These are phyloP conservation scores for Mimachlamys varia DNA, from an alignment of 2,888 invertebrate species.

Conservation along the genomic window DNA sequence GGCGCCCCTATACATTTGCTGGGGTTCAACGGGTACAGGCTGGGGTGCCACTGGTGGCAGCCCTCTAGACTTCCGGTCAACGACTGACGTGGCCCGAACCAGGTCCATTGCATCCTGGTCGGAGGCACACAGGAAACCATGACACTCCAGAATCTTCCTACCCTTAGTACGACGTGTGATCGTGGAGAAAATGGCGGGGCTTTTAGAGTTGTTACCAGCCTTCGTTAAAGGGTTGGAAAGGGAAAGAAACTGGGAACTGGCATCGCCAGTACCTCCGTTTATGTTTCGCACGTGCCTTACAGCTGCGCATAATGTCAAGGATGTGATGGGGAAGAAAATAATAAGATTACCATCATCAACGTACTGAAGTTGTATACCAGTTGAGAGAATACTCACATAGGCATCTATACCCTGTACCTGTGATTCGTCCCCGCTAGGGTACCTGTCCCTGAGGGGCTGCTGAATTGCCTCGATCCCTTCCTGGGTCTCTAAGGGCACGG, in stretches of 20 bases:
- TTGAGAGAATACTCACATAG: slow-evolving; percentile 98
- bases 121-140: slow-evolving; percentile 83
- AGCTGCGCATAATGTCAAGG: slow-evolving; percentile 79
- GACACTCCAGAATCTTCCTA: slow-evolving; percentile 79
- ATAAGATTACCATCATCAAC: slow-evolving; percentile 83
- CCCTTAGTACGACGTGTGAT: slow-evolving; percentile 79
- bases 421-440: slow-evolving; percentile 68
- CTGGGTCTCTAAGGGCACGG: slow-evolving; percentile 77
- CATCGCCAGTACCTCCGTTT: slow-evolving; percentile 67
- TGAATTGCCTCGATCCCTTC: slow-evolving; percentile 79
- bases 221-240: slow-evolving; percentile 73
- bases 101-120: slow-evolving; percentile 98
- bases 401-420: slow-evolving; percentile 83
- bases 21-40: background rate
- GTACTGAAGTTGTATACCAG: slow-evolving; percentile 95
- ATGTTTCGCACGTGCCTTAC: slow-evolving; percentile 74
- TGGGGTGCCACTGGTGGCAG: background rate
- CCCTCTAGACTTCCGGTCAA: slow-evolving; percentile 56
- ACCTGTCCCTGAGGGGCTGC: slow-evolving; percentile 74
- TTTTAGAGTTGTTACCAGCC: slow-evolving; percentile 60
- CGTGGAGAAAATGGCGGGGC: slow-evolving; percentile 80
- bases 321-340: slow-evolving; percentile 79
- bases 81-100: slow-evolving; percentile 88
- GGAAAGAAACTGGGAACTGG: slow-evolving; percentile 74
- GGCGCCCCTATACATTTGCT: slow-evolving; percentile 9